Conservation (phyloP, 2,797 vertebrate species). For the Lindbergichthys nudifrons region DNA sequence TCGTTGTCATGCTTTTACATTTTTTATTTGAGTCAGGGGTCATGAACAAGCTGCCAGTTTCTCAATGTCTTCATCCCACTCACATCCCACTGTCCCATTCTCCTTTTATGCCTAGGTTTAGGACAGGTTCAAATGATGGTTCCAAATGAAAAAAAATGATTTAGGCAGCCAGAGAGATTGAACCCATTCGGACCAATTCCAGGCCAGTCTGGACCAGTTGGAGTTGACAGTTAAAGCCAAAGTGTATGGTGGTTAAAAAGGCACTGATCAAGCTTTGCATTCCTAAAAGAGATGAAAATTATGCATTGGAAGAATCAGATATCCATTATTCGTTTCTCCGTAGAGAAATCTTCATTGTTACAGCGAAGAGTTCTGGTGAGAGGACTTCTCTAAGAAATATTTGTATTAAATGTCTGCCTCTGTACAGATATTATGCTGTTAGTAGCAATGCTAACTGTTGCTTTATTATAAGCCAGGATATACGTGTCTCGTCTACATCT, state of each 20-base stretch:
- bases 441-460: neutral
- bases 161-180: neutral
- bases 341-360: too few species aligned
- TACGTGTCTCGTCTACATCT: too few species aligned
- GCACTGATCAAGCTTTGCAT: neutral
- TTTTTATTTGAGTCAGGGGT: neutral
- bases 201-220: conserved; percentile 1
- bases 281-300: neutral
- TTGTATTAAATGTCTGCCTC: too few species aligned
- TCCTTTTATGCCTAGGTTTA: too few species aligned
- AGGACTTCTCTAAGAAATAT: too few species aligned
- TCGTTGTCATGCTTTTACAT: neutral
- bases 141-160: neutral
- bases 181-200: neutral
- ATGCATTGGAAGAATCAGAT: neutral
- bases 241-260: neutral
- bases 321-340: too few species aligned
- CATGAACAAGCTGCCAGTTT: neutral
- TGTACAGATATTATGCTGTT: too few species aligned
- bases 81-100: too few species aligned
- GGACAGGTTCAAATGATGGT: too few species aligned
- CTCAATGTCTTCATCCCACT: neutral
- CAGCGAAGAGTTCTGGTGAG: too few species aligned
- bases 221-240: neutral
- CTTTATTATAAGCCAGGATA: neutral